Conservation (phyloP, 2,797 vertebrate species). For the Catharus ustulatus region DNA sequence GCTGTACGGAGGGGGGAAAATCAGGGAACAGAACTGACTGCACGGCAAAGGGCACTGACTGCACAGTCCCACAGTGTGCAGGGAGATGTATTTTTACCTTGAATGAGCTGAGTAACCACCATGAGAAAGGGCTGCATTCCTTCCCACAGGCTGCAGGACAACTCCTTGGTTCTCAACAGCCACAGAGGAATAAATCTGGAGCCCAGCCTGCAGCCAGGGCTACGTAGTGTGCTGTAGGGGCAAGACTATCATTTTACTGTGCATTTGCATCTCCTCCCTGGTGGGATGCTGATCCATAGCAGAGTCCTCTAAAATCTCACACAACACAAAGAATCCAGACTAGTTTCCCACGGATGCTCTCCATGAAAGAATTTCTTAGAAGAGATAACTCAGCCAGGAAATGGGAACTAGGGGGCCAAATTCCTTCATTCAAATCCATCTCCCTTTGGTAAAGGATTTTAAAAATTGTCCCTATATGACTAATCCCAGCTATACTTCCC, state of each 20-base stretch:
- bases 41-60: not conserved
- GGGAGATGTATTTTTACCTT: not conserved
- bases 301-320: conserved; percentile 37
- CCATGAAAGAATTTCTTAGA: conserved; percentile 42
- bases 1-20: not conserved
- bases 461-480: conserved; percentile 20
- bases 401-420: conserved; percentile 21
- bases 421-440: conserved; percentile 10
- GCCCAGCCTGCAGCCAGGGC: conserved; percentile 23
- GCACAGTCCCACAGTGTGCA: not conserved
- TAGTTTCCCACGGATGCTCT: conserved; percentile 54
- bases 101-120: not conserved
- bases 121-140: conserved; percentile 1
- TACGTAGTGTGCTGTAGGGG: not conserved
- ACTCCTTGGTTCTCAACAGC: conserved; percentile 14
- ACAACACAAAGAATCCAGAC: conserved; percentile 37
- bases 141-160: conserved; percentile 8
- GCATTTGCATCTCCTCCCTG: conserved; percentile 8
- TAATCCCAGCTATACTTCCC: conserved; percentile 6
- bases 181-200: not conserved
- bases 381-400: conserved; percentile 61
- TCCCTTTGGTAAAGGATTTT: conserved; percentile 3
- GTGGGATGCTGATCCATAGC: conserved; percentile 28
- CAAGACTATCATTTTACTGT: not conserved
- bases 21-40: not conserved